phyloP scores from a whole-genome alignment of 2,113 vertebrate genomes.

The Podocnemis expansa region DNA sequence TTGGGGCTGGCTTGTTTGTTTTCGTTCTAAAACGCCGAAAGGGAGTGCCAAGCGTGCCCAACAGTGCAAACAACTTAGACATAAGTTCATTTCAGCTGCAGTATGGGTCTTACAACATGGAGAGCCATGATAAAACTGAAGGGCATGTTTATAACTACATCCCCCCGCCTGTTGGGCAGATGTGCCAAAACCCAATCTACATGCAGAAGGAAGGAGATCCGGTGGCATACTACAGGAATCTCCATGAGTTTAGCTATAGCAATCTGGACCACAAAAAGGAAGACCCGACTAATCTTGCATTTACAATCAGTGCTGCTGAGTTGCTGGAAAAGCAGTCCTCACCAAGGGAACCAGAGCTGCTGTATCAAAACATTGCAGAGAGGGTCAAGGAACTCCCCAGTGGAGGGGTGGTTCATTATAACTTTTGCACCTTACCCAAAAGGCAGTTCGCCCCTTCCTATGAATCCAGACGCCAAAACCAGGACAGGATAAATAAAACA shows the following conservation, averaged over 20 bases:
- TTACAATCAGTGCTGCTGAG: slow-evolving; percentile 93
- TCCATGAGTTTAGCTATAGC: slow-evolving; percentile 91
- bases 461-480: slow-evolving; percentile 89
- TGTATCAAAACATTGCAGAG: slow-evolving; percentile 95
- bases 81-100: slow-evolving; percentile 94
- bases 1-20: slow-evolving; percentile 95
- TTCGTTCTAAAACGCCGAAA: slow-evolving; percentile 96
- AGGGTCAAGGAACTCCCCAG: slow-evolving; percentile 90
- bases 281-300: slow-evolving; percentile 82
- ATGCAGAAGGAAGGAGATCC: slow-evolving; percentile 95
- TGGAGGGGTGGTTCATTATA: slow-evolving; percentile 88
- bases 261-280: slow-evolving; percentile 88
- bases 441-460: slow-evolving; percentile 92
- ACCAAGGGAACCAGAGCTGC: slow-evolving; percentile 85
- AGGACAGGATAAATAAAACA: slow-evolving; percentile 94
- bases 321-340: slow-evolving; percentile 88
- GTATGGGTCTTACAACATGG: slow-evolving; percentile 91
- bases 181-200: slow-evolving; percentile 99
- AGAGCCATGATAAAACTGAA: slow-evolving; percentile 87
- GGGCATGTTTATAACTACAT: slow-evolving; percentile 96
- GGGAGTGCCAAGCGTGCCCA: slow-evolving; percentile 85
- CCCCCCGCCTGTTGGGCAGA: slow-evolving; percentile 91
- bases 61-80: slow-evolving; percentile 89
- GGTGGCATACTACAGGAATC: slow-evolving; percentile 92
- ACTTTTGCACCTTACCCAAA: slow-evolving; percentile 98